Base-by-base conservation (phyloP, 2,113 vertebrate species). In the Noturus placidus region DNA sequence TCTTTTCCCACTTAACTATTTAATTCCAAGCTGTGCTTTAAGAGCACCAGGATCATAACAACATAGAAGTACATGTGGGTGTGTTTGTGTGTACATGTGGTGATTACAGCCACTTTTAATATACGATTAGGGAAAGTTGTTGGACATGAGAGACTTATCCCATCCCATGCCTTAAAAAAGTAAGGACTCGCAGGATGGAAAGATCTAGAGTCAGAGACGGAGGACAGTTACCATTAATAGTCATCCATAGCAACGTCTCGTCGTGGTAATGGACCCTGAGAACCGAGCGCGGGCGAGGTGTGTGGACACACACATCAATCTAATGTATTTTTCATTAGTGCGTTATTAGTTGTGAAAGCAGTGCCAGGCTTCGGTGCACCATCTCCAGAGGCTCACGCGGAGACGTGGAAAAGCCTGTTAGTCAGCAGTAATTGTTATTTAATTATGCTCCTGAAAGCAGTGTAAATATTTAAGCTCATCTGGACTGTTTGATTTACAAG, bases 391-490 rank as follows among this genome's bases (percentile, higher is more conserved):
- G 82, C 63, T 84, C 50, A 63, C 27, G 11, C 70, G 78, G 87
- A 89, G 87, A 89, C 86, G 83, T 88, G 91, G 91, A 92, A 91
- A 91, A 91, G 86, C 59, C 91, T 89, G 87, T 92, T 92, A 91
- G 91, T 90, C 89, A 88, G 87, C 85, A 88, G 74, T 91, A 92
- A 92, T 92, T 92, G 90, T 90, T 70, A 92, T 91, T 92, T 92
- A 92, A 92, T 92, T 92, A 90, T 69, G 54, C 78, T 81, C 85
- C 90, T 89, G 86, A 92, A 91, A 92, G 90, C 88, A 89, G 83
- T 35, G 80, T 83, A 92, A 91, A 92, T 90, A 92, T 92, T 91
- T 89, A 82, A 70, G 86, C 87, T 87, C 90, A 87, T 89, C 84
- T 88, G 86, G 50, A 38, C 84, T 89, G 90, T 88, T 90, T 92